phyloP scores from a whole-genome alignment of 2,888 invertebrate species.

The Tinea trinotella region DNA sequence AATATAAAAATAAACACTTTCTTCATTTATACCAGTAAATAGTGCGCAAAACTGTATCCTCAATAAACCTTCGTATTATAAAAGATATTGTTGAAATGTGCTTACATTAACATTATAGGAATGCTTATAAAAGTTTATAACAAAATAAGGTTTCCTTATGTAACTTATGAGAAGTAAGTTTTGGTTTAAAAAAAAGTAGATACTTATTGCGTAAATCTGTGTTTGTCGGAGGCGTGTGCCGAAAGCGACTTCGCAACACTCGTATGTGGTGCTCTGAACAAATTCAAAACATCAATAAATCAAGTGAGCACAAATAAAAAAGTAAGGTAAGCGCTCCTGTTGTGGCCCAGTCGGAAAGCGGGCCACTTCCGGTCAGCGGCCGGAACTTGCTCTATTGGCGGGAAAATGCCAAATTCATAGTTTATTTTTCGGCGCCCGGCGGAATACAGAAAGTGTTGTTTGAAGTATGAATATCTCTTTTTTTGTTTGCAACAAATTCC shows the following conservation, averaged over 20 bases:
- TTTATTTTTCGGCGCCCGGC: not conserved
- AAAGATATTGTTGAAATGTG: too few species aligned
- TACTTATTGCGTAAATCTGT: too few species aligned
- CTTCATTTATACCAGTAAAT: too few species aligned
- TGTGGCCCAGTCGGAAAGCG: slow-evolving; percentile 37
- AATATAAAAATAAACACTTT: too few species aligned
- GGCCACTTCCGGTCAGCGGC: slow-evolving; percentile 40
- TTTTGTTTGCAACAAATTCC: not conserved
- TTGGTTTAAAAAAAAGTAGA: too few species aligned
- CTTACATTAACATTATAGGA: too few species aligned
- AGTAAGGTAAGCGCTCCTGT: slow-evolving; percentile 70
- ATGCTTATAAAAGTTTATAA: too few species aligned
- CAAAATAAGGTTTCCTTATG: too few species aligned
- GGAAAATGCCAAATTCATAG: slow-evolving; percentile 22
- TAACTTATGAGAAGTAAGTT: too few species aligned
- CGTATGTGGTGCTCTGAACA: slow-evolving; percentile 35
- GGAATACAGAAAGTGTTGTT: not conserved
- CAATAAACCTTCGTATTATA: too few species aligned
- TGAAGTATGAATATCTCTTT: not conserved
- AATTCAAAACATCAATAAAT: slow-evolving; percentile 69
- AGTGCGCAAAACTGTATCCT: too few species aligned
- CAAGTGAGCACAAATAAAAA: slow-evolving; percentile 64
- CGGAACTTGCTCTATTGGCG: slow-evolving; percentile 63
- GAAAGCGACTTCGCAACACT: slow-evolving; percentile 56
- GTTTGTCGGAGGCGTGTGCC: too few species aligned